Percentiles rank a stretch among this genome's conserved stretches.
Evolutionary conservation across 2,888 invertebrate genomes (phyloP).

Genomic region (Drosophila leonis): DNA sequence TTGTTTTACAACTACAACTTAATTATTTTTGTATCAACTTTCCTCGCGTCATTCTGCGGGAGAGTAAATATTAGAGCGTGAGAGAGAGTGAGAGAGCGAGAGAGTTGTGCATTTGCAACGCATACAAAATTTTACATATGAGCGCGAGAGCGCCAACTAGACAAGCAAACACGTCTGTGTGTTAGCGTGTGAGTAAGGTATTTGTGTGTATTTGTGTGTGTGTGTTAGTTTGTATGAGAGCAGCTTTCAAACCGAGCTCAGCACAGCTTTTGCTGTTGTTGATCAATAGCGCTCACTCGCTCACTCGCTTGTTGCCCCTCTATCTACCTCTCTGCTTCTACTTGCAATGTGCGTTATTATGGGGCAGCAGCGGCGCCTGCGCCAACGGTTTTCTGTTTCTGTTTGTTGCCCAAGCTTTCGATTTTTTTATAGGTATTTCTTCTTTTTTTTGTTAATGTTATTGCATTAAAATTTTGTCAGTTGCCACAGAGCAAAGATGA

Average conservation of each 20-base stretch:
- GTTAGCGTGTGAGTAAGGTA: background rate
- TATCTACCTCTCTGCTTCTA: conserved; percentile 8
- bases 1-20: conserved; percentile 15
- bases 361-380: conserved; percentile 29
- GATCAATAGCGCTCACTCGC: conserved; percentile 30
- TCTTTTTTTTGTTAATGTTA: conserved; percentile 20
- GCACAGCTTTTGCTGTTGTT: conserved; percentile 20
- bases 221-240: conserved; percentile 17
- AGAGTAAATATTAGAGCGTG: conserved; percentile 11
- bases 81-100: conserved; percentile 1
- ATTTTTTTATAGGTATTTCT: conserved; percentile 26
- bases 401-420: conserved; percentile 43
- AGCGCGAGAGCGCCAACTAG: conserved; percentile 29
- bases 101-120: conserved; percentile 5
- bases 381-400: conserved; percentile 21
- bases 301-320: conserved; percentile 6
- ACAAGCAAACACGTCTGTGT: conserved; percentile 19
- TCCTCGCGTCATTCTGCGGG: conserved; percentile 49
- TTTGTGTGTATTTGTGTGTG: conserved; percentile 8
- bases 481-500: conserved; percentile 15
- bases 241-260: conserved; percentile 38
- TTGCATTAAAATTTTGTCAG: conserved; percentile 28
- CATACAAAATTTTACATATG: background rate
- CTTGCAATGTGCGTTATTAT: conserved; percentile 15
- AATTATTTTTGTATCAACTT: conserved; percentile 36